Base-by-base conservation (phyloP, 2,888 invertebrate genomes). In the Epinotia ramella region DNA sequence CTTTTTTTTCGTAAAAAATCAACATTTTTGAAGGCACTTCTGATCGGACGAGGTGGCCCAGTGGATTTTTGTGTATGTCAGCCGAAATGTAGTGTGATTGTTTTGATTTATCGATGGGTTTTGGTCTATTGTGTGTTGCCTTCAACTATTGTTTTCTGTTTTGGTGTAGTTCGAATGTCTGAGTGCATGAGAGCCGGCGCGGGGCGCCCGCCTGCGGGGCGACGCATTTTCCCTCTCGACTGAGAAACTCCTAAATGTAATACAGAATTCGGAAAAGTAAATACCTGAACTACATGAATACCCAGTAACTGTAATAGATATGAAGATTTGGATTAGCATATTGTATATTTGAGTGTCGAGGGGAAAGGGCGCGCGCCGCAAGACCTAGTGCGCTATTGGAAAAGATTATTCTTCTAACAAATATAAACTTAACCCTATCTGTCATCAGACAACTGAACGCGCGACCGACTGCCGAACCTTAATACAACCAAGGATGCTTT, bases 21-120 rank as follows among this genome's bases (percentile, higher is more conserved):
- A 97, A 97, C 96, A 96, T 89, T 84, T 93, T 96, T 97, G 97
- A 97, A 97, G 97, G 97, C 97, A 97, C 97, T 97, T 97, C 96
- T 96, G 97, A 96, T 96, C 97, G 97, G 97, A 97, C 97, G 97
- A 97, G 96, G 96, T 96, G 97, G 97, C 97, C 97, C 97, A 97
- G 96, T 96, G 96, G 95, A 94, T 95, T 95, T 95, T 95, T 95
- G 95, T 95, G 95, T 79, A 80, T 95, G 95, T 80, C 76, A 84
- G 81, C 84, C 86, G 82, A 89, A 87, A 81, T 78, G 82, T 84
- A 77, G 79, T 84, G 82, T 80, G 79, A 83, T 83, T 66, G 78
- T 80, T 80, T 80, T 75, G 80, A 80, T 79, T 79, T 84, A 86
- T 86, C 81, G 82, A 82, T 81, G 80, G 81, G 80, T 80, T 84